Evolutionary conservation across 2,797 vertebrate species (phyloP), one percentile per base, ranked within the genome.

Genomic region (Oreonectes daqikongensis): DNA sequence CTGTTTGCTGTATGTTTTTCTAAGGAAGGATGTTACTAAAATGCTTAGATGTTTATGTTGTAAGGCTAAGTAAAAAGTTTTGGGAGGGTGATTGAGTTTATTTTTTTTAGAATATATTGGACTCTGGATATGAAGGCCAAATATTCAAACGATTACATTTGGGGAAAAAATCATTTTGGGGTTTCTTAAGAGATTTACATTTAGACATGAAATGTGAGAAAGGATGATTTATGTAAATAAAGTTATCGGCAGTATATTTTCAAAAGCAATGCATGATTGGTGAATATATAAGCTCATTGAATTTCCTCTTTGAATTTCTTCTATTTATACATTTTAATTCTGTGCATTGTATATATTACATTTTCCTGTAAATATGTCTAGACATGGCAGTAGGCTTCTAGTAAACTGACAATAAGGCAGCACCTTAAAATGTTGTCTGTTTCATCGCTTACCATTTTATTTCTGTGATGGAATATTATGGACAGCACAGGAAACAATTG

Each of bases 1-100:
- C 65, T 52, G 59, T 15, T 67, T 85, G 35, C 65, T 84, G 52
- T 82, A 84, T 66, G 52, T 86, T n/a, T 83, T 84, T 18, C 55
- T 86, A 20, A 77, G 77, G 17, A 82, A 72, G 38, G 73, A 82
- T 18, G 32, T 46, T 9, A 73, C 46, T 35, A 11, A 26, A 59
- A 67, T 72, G 1, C 26, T 82, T 14, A 42, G 59, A 50, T 73
- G 1, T 46, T 50, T 53, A n/a, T 63, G 68, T 78, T 72, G 59
- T 69, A 68, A 44, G 18, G 4, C 5, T 40, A 30, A 30, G 38
- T 44, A 15, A 44, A n/a, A 18, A n/a, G 5, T 1, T 18, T 4
- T 48, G 4, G 17, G 1, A 48, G 0, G 40, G 40, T n/a, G 2
- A 20, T 20, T 50, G 7, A 50, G 9, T 50, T 50, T 20, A 50